Evolutionary conservation across 2,113 vertebrate species (phyloP).

Genomic region (Raja brachyura): DNA sequence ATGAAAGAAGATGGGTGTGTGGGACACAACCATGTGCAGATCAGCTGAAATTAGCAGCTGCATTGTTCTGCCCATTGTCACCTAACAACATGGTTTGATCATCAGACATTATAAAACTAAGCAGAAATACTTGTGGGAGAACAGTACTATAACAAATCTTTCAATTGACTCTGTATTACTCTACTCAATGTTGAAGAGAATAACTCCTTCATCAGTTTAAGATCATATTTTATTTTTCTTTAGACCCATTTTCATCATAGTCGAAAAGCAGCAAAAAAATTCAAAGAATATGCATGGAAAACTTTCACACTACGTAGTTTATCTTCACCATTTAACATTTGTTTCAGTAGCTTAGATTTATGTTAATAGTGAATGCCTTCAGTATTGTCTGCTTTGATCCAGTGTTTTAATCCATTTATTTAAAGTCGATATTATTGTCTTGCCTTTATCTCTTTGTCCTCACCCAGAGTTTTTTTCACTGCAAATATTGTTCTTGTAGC

Average conservation of each 20-base stretch:
- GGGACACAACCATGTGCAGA: background rate
- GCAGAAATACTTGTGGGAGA: too few relatives aligned
- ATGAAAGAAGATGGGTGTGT: background rate
- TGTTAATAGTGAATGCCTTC: background rate
- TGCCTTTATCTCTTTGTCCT: background rate
- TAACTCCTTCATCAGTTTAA: background rate
- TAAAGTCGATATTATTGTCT: background rate
- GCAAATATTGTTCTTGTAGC: slow-evolving; percentile 33
- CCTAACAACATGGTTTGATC: background rate
- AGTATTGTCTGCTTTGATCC: background rate
- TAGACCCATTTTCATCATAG: background rate
- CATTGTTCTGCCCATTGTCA: background rate
- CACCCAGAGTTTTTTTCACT: background rate
- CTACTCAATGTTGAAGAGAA: background rate
- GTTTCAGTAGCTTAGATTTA: background rate
- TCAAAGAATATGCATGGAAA: background rate
- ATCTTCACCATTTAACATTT: background rate
- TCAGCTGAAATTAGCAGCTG: background rate
- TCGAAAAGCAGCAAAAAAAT: background rate
- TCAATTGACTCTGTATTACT: background rate
- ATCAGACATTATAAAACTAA: background rate
- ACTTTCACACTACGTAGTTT: background rate
- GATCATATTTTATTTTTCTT: background rate
- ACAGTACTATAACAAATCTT: too few relatives aligned
- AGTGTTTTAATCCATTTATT: background rate